Percentiles rank a stretch among this genome's conserved stretches.
Conservation (phyloP, 2,113 vertebrate species). For the Sitta europaea region DNA sequence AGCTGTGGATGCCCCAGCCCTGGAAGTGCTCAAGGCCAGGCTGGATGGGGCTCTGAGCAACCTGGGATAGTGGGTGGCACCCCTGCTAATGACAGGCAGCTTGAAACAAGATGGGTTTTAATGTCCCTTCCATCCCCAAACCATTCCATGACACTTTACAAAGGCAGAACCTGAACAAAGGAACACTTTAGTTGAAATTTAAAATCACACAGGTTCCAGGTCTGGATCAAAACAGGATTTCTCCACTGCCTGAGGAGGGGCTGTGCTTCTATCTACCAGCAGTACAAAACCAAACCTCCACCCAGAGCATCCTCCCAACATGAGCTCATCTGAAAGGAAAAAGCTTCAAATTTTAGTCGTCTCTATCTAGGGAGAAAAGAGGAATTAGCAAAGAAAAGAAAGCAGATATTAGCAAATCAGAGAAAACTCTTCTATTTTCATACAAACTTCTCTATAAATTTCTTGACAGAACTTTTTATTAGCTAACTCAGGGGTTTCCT, state of each 20-base stretch:
- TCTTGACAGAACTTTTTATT: neutral
- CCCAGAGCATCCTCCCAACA: neutral
- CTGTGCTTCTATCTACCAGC: neutral
- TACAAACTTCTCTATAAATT: neutral
- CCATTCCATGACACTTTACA: neutral
- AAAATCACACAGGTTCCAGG: neutral
- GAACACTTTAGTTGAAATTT: accelerated
- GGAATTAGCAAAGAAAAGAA: neutral
- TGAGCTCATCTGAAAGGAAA: neutral
- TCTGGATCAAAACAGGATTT: neutral
- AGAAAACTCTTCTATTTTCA: neutral
- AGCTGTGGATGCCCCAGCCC: neutral
- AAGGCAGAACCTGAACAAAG: neutral
- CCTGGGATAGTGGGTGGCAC: accelerated
- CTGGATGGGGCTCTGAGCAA: neutral
- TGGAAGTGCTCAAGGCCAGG: neutral
- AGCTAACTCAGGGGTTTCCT: neutral
- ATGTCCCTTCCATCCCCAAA: neutral
- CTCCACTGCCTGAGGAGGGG: neutral
- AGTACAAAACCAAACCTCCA: neutral
- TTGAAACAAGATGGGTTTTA: neutral
- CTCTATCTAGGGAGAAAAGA: neutral
- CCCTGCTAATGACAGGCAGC: neutral
- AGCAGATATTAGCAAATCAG: neutral
- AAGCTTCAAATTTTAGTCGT: neutral